Conservation (phyloP, 2,888 invertebrate genomes). For the Mycogona germanica region DNA sequence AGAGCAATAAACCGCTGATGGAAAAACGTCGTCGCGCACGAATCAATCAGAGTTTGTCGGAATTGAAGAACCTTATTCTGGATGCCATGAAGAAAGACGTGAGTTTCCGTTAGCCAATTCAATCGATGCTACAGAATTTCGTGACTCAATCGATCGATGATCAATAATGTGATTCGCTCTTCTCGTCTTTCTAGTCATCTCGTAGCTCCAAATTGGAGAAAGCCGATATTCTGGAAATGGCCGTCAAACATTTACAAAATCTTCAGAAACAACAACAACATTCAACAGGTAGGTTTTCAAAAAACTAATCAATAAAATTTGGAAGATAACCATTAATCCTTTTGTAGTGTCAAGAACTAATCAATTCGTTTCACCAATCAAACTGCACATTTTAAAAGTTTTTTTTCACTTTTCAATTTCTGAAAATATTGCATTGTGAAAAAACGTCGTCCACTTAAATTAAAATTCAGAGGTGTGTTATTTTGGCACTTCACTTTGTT, state of each 20-base stretch:
- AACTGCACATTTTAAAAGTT: too few relatives aligned
- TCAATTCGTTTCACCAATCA: too few relatives aligned
- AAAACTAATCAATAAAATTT: too few relatives aligned
- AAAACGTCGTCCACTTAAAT: too few relatives aligned
- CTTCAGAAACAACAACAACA: constrained; percentile 64
- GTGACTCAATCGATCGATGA: neutral
- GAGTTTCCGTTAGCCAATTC: constrained; percentile 20
- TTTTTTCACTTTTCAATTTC: neutral
- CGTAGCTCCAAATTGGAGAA: constrained; percentile 91
- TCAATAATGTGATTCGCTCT: neutral
- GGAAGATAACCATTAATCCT: too few relatives aligned
- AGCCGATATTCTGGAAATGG: constrained; percentile 94
- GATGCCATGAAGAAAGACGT: constrained; percentile 31
- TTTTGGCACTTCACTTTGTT: too few relatives aligned
- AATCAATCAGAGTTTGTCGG: constrained; percentile 43
- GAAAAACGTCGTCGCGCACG: constrained; percentile 42
- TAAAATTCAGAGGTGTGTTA: too few relatives aligned
- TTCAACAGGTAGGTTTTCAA: constrained; percentile 22
- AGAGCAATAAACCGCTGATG: constrained; percentile 40
- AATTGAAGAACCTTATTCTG: constrained; percentile 40
- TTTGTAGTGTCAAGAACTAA: too few relatives aligned
- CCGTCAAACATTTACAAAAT: constrained; percentile 81
- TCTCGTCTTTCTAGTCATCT: constrained; percentile 55
- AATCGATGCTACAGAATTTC: neutral
- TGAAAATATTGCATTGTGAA: neutral